Percentiles rank a stretch among this genome's conserved stretches.
Evolutionary conservation across 2,797 vertebrate genomes (phyloP).

Genomic region (Schizopygopsis malacanthus): DNA sequence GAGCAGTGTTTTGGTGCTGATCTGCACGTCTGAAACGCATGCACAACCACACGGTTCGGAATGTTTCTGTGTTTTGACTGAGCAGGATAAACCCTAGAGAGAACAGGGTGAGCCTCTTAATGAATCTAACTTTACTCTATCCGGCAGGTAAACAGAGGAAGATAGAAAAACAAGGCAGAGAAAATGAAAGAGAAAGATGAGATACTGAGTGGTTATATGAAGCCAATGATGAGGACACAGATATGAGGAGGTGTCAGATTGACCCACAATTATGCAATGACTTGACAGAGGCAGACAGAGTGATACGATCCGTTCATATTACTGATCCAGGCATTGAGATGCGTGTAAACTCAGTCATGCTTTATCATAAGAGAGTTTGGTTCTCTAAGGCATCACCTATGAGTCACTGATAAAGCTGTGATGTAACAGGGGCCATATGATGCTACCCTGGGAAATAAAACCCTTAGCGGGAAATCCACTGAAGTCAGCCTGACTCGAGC

Average conservation of each 20-base stretch:
- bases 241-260: constrained; percentile 20
- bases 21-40: not conserved
- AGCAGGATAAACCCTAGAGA: constrained; percentile 20
- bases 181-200: constrained; percentile 7
- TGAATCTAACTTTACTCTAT: not conserved
- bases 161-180: not conserved
- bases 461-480: constrained; percentile 44
- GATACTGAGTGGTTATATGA: not conserved
- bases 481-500: constrained; percentile 29
- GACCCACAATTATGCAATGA: constrained; percentile 13
- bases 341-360: not conserved
- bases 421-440: constrained; percentile 44
- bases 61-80: not conserved
- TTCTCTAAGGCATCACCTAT: constrained; percentile 5
- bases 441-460: constrained; percentile 52
- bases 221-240: not conserved
- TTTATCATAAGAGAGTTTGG: constrained; percentile 24
- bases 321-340: constrained; percentile 7
- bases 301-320: not conserved
- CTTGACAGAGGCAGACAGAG: not conserved
- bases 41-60: not conserved
- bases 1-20: not conserved
- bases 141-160: not conserved
- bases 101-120: constrained; percentile 29
- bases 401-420: constrained; percentile 35